These are phyloP conservation scores for Ornithoptera priamus DNA, from an alignment of 2,888 invertebrate species.

Conservation along the genomic window DNA sequence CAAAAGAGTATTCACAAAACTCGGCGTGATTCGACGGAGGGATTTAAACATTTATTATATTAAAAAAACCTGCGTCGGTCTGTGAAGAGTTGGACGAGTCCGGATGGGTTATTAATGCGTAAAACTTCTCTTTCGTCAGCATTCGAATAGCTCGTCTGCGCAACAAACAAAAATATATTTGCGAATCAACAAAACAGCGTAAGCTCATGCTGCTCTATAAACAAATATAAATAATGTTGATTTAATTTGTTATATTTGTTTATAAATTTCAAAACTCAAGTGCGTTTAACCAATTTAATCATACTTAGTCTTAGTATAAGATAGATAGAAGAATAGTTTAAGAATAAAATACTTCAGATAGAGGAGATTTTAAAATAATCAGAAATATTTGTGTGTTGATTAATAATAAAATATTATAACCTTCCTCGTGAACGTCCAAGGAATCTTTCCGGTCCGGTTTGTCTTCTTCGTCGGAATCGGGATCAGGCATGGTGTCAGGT, in stretches of 20 bases:
- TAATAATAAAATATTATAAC: constrained; percentile 40
- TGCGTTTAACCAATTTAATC: background rate
- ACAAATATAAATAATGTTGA: constrained; percentile 12
- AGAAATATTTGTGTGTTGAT: too few relatives aligned
- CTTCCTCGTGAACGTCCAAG: constrained; percentile 73
- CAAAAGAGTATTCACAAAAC: constrained; percentile 14
- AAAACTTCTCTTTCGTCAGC: constrained; percentile 61
- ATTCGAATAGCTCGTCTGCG: constrained; percentile 72
- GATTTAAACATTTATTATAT: constrained; percentile 23
- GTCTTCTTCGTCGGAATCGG: constrained; percentile 71
- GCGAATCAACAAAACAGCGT: constrained; percentile 1
- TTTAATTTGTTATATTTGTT: background rate
- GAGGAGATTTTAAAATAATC: too few relatives aligned
- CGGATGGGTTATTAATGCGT: constrained; percentile 54
- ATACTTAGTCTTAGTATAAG: too few relatives aligned
- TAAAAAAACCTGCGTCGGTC: constrained; percentile 26
- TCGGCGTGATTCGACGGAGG: constrained; percentile 18
- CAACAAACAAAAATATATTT: constrained; percentile 47
- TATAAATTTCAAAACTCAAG: background rate
- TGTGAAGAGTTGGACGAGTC: constrained; percentile 47
- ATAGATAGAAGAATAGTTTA: too few relatives aligned
- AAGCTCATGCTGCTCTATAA: background rate
- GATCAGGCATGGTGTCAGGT: constrained; percentile 61
- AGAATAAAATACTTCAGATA: background rate
- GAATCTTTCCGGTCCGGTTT: constrained; percentile 68